These are phyloP conservation scores for Adelosebastes latens DNA, from an alignment of 2,797 vertebrate genomes.

Conservation along the genomic window DNA sequence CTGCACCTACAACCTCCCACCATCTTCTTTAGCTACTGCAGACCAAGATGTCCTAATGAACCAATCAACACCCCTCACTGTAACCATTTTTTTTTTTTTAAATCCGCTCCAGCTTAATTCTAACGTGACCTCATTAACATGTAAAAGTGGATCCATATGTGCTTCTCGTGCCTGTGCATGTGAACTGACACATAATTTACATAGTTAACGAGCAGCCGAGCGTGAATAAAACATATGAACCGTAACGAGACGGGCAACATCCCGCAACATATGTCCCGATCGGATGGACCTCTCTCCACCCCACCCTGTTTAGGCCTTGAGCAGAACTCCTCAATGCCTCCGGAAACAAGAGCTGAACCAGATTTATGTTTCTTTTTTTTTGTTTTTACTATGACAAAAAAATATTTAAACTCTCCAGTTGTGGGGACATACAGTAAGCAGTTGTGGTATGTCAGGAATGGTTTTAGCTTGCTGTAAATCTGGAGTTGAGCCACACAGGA, in stretches of 20 bases:
- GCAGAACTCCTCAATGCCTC: constrained; percentile 18
- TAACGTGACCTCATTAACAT: constrained; percentile 76
- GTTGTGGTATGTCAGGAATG: constrained; percentile 17
- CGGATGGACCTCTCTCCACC: constrained; percentile 9
- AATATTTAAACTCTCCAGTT: background rate
- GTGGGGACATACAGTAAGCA: background rate
- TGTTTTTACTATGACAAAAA: constrained; percentile 19
- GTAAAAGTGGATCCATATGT: constrained; percentile 76
- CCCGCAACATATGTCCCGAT: constrained; percentile 70
- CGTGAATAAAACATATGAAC: constrained; percentile 73
- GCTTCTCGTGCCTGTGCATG: constrained; percentile 56
- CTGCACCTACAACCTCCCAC: background rate
- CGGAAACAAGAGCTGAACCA: constrained; percentile 18
- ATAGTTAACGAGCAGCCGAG: constrained; percentile 69
- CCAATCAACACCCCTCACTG: background rate
- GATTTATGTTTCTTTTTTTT: constrained; percentile 11
- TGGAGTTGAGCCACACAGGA: constrained; percentile 13
- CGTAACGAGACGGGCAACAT: constrained; percentile 63
- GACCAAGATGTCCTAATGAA: constrained; percentile 9
- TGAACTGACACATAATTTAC: constrained; percentile 79
- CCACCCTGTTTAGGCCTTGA: constrained; percentile 12
- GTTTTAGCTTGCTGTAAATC: constrained; percentile 38
- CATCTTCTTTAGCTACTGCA: background rate
- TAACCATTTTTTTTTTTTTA: constrained; percentile 2
- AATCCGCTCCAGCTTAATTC: constrained; percentile 23